phyloP scores from a whole-genome alignment of 1,140 invertebrate genomes.

The Cylas formicarius region DNA sequence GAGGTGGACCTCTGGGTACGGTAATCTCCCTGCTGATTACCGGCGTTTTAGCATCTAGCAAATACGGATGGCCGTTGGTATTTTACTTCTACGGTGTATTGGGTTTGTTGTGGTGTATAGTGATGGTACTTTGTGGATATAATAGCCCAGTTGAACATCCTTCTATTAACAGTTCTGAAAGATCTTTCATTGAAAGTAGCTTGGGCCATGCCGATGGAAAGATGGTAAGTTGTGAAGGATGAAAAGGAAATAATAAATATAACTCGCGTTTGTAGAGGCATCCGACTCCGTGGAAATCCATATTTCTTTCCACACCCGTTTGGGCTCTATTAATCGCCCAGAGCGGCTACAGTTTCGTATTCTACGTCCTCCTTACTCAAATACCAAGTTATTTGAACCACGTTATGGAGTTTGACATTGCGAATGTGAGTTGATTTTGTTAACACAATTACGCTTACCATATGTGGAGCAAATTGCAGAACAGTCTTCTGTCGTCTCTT shows the following conservation, averaged over 20 bases:
- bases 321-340: slow-evolving; percentile 76
- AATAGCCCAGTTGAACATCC: slow-evolving; percentile 57
- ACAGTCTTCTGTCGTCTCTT: slow-evolving; percentile 65
- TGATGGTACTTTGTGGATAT: slow-evolving; percentile 57
- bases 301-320: slow-evolving; percentile 69
- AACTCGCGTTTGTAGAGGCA: slow-evolving; percentile 44
- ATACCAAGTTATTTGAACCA: slow-evolving; percentile 84
- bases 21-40: slow-evolving; percentile 63
- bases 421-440: slow-evolving; percentile 47
- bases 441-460: slow-evolving; percentile 61
- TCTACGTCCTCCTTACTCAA: slow-evolving; percentile 83
- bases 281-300: slow-evolving; percentile 65
- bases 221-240: slow-evolving; percentile 2
- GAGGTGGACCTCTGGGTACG: slow-evolving; percentile 45
- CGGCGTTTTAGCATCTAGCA: slow-evolving; percentile 57
- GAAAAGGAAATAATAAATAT: neutral
- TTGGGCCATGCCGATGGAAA: slow-evolving; percentile 17
- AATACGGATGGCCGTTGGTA: slow-evolving; percentile 66
- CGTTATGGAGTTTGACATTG: slow-evolving; percentile 72
- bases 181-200: slow-evolving; percentile 52
- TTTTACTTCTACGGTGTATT: slow-evolving; percentile 69
- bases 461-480: too few species aligned
- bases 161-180: slow-evolving; percentile 54
- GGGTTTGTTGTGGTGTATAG: slow-evolving; percentile 52
- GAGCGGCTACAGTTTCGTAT: slow-evolving; percentile 86